Base-by-base conservation (phyloP, 2,888 invertebrate species). In the Plagodis dolabraria region DNA sequence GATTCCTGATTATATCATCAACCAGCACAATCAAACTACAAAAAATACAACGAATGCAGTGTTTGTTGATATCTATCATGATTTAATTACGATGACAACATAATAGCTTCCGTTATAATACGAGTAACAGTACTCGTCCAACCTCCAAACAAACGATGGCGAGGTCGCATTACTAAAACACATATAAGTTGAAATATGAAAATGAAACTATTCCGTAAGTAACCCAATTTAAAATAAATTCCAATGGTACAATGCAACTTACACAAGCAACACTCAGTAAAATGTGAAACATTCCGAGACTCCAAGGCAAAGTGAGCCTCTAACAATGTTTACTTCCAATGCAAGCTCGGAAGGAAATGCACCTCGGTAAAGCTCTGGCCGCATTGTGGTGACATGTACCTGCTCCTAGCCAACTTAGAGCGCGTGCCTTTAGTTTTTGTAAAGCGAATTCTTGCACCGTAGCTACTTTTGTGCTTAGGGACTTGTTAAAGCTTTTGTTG, bases 401-500 rank as follows among this genome's bases (percentile, higher is more conserved):
- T 67, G 65, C 64, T 68, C 68, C 57, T 45, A 51, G 47, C 44
- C 51, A 57, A 59, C 51, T 58, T 58, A 58, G 47, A 64, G 70
- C 74, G 69, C 72, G 76, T 77, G 77, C 67, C 67, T 60, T 60
- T 65, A 62, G 52, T 73, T 75, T 72, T 71, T 76, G 62, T 64
- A 58, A 70, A 71, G 53, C 59, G 57, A 70, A 73, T 74, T 75
- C 75, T 55, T 56, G 53, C 43, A 62, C 36, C 9, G 36, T 8
- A 5, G 48, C 49, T 57, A 57, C 60, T 63, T 55, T 60, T 57
- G 56, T 50, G 45, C 44, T 40, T 78, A 82, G 77, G 75, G 70
- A 74, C 71, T 80, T 81, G 77, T 81, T 84, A 79, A 79, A 77
- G 76, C 79, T 83, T 79, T 83, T 81, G 80, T 82, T 68, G 45